Conservation (phyloP, 2,113 vertebrate species). For the Nothobranchius kuhntae region DNA sequence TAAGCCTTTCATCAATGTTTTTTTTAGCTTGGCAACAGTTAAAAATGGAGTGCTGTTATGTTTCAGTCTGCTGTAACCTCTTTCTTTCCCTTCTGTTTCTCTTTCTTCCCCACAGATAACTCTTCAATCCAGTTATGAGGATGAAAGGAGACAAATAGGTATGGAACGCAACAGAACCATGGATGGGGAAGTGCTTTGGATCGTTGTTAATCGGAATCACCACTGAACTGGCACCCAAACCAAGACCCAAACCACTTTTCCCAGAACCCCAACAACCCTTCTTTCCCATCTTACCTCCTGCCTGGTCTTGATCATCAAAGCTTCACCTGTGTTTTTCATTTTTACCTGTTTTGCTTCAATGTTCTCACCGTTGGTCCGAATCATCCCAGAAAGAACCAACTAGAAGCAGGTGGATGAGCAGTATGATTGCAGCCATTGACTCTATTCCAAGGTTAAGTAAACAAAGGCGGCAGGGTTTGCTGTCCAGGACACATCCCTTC, state of each 20-base stretch:
- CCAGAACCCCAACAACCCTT: conserved; percentile 17
- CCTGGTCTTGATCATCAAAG: conserved; percentile 5
- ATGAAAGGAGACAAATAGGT: conserved; percentile 54
- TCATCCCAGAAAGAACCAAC: conserved; percentile 16
- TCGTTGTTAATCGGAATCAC: conserved; percentile 33
- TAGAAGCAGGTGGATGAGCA: conserved; percentile 35
- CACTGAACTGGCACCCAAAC: conserved; percentile 47
- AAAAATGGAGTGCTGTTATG: conserved; percentile 44
- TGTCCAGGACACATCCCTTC: conserved; percentile 38
- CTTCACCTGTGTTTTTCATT: conserved; percentile 14
- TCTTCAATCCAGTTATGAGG: conserved; percentile 41
- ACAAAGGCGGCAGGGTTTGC: conserved; percentile 35
- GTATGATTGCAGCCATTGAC: conserved; percentile 50
- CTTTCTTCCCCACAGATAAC: conserved; percentile 40
- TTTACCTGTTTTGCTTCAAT: conserved; percentile 12
- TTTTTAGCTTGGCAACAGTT: conserved; percentile 29
- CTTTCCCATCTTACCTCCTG: conserved; percentile 12
- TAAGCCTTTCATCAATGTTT: neutral
- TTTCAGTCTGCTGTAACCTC: conserved; percentile 52
- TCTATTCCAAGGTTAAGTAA: conserved; percentile 42
- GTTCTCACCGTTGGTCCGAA: conserved; percentile 12
- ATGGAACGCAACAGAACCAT: conserved; percentile 83
- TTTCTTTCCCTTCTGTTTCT: conserved; percentile 36
- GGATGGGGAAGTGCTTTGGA: conserved; percentile 47
- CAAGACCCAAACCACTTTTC: conserved; percentile 5